A percentile compares a stretch with the other conserved stretches of the same genome.
These are phyloP conservation scores for Lithophane semibrunnea DNA, from an alignment of 2,888 invertebrate genomes.

Conservation along the genomic window DNA sequence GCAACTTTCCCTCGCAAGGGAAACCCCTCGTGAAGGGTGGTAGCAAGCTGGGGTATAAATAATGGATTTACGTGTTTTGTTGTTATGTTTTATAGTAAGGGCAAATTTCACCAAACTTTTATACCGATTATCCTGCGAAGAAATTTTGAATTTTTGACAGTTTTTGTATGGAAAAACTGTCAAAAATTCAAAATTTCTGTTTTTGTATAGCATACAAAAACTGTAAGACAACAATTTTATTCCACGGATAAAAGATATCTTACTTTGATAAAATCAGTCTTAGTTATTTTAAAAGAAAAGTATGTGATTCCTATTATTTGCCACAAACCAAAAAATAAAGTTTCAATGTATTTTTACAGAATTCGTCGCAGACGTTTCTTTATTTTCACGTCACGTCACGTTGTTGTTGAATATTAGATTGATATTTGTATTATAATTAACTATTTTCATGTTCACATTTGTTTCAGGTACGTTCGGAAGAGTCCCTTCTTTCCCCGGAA, in stretches of 20 bases:
- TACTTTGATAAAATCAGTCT: too few relatives aligned
- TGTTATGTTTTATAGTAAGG: background rate
- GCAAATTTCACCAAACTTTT: too few relatives aligned
- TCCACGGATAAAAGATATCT: too few relatives aligned
- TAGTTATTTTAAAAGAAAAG: background rate
- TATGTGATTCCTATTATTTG: background rate
- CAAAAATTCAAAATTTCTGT: too few relatives aligned
- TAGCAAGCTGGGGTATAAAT: background rate
- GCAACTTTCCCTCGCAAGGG: slow-evolving; percentile 18
- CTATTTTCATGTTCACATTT: slow-evolving; percentile 38
- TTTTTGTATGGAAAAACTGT: too few relatives aligned
- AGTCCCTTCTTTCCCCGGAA: slow-evolving; percentile 86
- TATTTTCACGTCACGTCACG: background rate
- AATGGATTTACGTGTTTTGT: background rate
- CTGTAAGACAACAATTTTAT: too few relatives aligned
- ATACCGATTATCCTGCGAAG: too few relatives aligned
- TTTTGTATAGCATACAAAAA: too few relatives aligned
- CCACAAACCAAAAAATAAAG: background rate
- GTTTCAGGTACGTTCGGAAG: slow-evolving; percentile 89
- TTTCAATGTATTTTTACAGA: background rate
- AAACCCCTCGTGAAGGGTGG: slow-evolving; percentile 18
- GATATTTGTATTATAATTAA: background rate
- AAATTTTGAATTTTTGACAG: too few relatives aligned
- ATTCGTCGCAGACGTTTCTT: background rate
- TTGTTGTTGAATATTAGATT: background rate